Conservation (phyloP, 35 echinoderm and acorn worm genomes). For the Ophioderma brevispina region DNA sequence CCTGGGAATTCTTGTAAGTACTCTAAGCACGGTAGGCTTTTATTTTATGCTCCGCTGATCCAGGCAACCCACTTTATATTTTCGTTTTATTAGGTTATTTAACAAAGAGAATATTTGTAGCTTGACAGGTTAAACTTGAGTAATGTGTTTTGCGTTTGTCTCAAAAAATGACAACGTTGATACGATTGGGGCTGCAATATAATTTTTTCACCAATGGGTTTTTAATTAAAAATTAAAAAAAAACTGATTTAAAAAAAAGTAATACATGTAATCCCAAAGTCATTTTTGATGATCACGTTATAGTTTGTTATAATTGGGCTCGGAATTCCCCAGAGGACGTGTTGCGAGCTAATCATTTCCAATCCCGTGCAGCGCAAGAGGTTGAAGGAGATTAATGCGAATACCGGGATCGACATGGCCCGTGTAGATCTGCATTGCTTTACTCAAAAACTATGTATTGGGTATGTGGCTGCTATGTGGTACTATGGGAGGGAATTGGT, state of each 20-base stretch:
- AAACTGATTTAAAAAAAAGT: neutral
- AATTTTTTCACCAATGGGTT: neutral
- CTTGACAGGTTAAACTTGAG: neutral
- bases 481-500: neutral
- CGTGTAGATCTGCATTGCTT: neutral
- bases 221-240: neutral
- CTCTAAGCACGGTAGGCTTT: too few species aligned
- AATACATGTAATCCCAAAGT: constrained; percentile 6
- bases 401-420: neutral
- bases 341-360: neutral
- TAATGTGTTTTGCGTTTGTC: neutral
- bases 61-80: neutral
- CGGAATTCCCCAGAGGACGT: neutral
- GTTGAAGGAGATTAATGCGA: neutral
- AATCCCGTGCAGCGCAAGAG: neutral
- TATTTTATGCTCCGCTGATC: neutral
- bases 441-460: neutral
- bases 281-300: neutral
- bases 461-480: neutral
- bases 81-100: neutral
- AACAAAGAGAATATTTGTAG: neutral
- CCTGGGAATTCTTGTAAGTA: too few species aligned
- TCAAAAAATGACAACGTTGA: neutral
- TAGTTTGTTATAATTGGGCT: neutral
- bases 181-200: neutral